phyloP scores from a whole-genome alignment of 2,113 vertebrate species.

The Aegypius monachus region DNA sequence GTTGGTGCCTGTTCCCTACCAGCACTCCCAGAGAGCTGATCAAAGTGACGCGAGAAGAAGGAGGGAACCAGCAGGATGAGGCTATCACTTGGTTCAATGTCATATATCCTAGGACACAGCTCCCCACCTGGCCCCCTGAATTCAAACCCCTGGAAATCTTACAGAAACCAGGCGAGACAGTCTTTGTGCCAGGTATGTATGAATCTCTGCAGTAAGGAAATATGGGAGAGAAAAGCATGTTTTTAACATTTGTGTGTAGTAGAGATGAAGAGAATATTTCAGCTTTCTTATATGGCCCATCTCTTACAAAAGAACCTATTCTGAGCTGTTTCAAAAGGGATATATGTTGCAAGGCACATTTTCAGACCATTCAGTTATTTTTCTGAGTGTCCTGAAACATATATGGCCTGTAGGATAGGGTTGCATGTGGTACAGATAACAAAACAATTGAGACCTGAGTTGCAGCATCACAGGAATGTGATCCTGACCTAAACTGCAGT shows the following conservation, averaged over 20 bases:
- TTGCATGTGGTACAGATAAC: background rate
- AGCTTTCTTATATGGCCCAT: background rate
- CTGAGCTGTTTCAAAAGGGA: background rate
- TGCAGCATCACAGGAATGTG: background rate
- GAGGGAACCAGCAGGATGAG: constrained; percentile 97
- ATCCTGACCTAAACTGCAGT: background rate
- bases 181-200: constrained; percentile 90
- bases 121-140: constrained; percentile 89
- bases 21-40: constrained; percentile 95
- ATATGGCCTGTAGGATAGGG: background rate
- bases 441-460: background rate
- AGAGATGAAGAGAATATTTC: background rate
- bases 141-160: constrained; percentile 94
- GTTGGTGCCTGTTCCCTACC: constrained; percentile 97
- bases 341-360: fast-evolving
- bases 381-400: background rate
- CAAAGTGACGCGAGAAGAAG: constrained; percentile 94
- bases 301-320: background rate
- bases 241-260: background rate
- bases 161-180: constrained; percentile 93
- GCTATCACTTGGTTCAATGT: constrained; percentile 97
- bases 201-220: background rate
- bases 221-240: background rate
- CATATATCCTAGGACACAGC: constrained; percentile 91
- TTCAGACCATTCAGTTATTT: background rate